Percentiles rank a stretch among this genome's conserved stretches.
Evolutionary conservation across 2,797 vertebrate genomes (phyloP).

Genomic region (Anas acuta): DNA sequence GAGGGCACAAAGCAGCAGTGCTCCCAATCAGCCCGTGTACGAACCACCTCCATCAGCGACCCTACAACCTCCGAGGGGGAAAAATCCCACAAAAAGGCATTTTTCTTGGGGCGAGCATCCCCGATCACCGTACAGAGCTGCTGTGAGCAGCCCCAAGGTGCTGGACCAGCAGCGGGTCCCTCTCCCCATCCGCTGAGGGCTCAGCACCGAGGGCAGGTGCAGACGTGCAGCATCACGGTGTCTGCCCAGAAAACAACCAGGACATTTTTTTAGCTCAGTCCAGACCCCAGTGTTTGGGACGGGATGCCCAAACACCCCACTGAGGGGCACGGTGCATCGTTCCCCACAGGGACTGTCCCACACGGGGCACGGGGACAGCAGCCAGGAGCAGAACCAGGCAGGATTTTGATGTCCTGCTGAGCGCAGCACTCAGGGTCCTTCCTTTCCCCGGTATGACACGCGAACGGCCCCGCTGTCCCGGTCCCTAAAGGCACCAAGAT

Average conservation of each 20-base stretch:
- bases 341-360: not conserved
- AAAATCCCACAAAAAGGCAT: not conserved
- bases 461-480: rapidly evolving
- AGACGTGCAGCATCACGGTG: not conserved
- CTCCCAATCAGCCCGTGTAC: not conserved
- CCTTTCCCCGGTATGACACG: rapidly evolving
- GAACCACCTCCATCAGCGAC: rapidly evolving
- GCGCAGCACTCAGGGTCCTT: not conserved
- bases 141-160: not conserved
- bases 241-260: not conserved
- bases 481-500: not conserved
- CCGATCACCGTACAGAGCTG: rapidly evolving
- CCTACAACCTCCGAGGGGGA: rapidly evolving
- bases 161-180: not conserved
- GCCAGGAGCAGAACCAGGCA: rapidly evolving
- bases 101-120: not conserved
- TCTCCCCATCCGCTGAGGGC: not conserved
- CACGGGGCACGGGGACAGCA: not conserved
- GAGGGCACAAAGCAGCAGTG: not conserved
- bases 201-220: not conserved
- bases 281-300: not conserved
- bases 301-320: not conserved
- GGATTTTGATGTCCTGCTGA: not conserved
- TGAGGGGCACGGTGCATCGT: rapidly evolving
- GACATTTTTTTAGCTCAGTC: rapidly evolving